Percentiles rank a stretch among this genome's conserved stretches.
These are phyloP conservation scores for Pristiophorus japonicus DNA, from an alignment of 2,113 vertebrate genomes.

Conservation along the genomic window DNA sequence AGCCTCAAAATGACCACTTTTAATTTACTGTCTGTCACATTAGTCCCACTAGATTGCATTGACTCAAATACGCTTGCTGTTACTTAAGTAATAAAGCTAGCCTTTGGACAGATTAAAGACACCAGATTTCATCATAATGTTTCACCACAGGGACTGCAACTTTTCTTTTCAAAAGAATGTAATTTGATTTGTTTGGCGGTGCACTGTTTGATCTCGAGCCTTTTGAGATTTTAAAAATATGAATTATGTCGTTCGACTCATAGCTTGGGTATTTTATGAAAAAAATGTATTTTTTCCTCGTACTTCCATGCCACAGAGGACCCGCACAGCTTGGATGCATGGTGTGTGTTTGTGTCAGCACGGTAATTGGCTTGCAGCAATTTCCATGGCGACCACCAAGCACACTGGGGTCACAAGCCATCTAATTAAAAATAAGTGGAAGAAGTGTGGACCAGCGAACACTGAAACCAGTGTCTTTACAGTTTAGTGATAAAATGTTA, in stretches of 20 bases:
- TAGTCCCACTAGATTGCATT: not conserved
- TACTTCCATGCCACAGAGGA: not conserved
- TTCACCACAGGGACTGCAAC: not conserved
- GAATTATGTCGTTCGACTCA: not conserved
- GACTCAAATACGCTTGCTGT: not conserved
- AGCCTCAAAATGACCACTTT: not conserved
- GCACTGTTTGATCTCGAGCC: not conserved
- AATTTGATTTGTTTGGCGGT: not conserved
- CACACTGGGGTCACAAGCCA: not conserved
- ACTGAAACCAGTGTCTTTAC: not conserved
- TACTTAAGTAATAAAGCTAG: constrained; percentile 5
- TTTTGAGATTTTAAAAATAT: not conserved
- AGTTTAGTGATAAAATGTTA: not conserved
- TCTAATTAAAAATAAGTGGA: constrained; percentile 21
- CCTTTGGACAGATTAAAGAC: not conserved
- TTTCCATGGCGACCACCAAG: constrained; percentile 3
- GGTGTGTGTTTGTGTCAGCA: not conserved
- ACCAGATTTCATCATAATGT: not conserved
- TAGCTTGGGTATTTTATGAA: not conserved
- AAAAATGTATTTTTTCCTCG: not conserved
- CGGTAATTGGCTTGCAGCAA: not conserved
- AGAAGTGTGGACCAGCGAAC: not conserved
- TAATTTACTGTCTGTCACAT: not conserved
- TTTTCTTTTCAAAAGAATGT: not conserved
- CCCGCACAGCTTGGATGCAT: not conserved